These are phyloP conservation scores for Agrypnus murinus DNA, from an alignment of 2,888 invertebrate genomes.

Conservation along the genomic window DNA sequence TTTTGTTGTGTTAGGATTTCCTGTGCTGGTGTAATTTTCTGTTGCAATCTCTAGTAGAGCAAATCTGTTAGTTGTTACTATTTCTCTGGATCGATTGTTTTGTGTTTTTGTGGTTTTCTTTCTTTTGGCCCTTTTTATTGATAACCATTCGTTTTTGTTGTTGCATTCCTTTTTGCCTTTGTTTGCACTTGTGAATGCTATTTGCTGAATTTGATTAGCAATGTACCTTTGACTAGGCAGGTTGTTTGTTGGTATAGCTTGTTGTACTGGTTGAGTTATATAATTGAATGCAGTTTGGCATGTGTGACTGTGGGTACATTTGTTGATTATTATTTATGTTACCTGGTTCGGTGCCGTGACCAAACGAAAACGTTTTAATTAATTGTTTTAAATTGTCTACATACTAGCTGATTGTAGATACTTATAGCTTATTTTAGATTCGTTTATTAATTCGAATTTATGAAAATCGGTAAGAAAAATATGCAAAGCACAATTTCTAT, in stretches of 20 bases:
- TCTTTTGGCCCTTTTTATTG: slow-evolving; percentile 6
- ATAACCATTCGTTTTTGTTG: too few relatives aligned
- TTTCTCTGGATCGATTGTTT: slow-evolving; percentile 22
- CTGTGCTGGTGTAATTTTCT: slow-evolving; percentile 23
- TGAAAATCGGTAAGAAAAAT: too few relatives aligned
- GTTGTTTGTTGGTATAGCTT: slow-evolving; percentile 25
- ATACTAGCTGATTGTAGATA: slow-evolving; percentile 6
- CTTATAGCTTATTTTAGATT: too few relatives aligned
- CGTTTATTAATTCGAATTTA: too few relatives aligned
- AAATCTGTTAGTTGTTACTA: slow-evolving; percentile 29
- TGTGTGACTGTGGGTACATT: neutral
- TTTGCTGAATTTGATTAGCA: slow-evolving; percentile 21
- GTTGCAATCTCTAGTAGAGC: slow-evolving; percentile 11
- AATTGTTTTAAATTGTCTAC: slow-evolving; percentile 9
- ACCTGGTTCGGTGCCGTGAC: slow-evolving; percentile 3
- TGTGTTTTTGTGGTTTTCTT: slow-evolving; percentile 24
- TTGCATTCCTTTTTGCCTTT: slow-evolving; percentile 5
- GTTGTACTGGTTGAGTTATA: slow-evolving; percentile 6
- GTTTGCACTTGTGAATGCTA: slow-evolving; percentile 8
- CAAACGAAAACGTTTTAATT: neutral
- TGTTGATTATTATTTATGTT: slow-evolving; percentile 12
- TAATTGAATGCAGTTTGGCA: slow-evolving; percentile 8
- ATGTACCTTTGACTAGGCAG: slow-evolving; percentile 15
- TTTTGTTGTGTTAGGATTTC: slow-evolving; percentile 25
- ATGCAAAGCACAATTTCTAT: too few relatives aligned